A percentile compares a stretch with the other conserved stretches of the same genome.
Evolutionary conservation across 2,797 vertebrate genomes (phyloP).

Genomic region (Chrysocyon brachyurus): DNA sequence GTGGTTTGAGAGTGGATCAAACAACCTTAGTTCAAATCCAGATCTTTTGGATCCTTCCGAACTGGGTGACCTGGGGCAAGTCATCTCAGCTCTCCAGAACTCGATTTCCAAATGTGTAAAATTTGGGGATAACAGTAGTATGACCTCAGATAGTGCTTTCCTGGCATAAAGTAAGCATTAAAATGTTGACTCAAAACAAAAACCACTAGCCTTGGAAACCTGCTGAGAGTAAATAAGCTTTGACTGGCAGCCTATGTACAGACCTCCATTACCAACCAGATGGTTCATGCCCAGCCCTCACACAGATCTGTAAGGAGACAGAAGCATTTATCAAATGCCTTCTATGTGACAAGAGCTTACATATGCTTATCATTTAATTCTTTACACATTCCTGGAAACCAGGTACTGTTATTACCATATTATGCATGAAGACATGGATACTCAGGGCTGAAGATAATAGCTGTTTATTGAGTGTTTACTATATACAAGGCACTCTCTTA

Average conservation of each 20-base stretch:
- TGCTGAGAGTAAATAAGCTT: neutral
- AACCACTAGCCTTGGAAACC: neutral
- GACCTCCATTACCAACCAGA: neutral
- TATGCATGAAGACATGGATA: neutral
- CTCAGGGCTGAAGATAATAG: neutral
- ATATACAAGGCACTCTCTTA: neutral
- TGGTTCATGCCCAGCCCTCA: neutral
- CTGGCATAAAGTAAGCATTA: neutral
- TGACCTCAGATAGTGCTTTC: neutral
- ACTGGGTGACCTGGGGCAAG: neutral
- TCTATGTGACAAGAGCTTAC: neutral
- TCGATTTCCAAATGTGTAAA: neutral
- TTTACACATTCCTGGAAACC: neutral
- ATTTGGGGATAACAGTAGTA: neutral
- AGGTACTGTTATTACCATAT: neutral
- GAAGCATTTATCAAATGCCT: neutral
- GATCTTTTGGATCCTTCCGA: neutral
- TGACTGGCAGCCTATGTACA: no score
- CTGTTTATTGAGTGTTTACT: neutral
- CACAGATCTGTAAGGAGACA: neutral
- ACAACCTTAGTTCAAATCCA: neutral
- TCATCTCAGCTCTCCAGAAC: neutral
- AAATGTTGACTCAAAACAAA: neutral
- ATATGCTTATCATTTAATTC: constrained; percentile 10
- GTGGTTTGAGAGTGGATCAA: neutral